These are phyloP conservation scores for Oenanthe oenanthe DNA, from an alignment of 2,113 vertebrate species.

Conservation along the genomic window DNA sequence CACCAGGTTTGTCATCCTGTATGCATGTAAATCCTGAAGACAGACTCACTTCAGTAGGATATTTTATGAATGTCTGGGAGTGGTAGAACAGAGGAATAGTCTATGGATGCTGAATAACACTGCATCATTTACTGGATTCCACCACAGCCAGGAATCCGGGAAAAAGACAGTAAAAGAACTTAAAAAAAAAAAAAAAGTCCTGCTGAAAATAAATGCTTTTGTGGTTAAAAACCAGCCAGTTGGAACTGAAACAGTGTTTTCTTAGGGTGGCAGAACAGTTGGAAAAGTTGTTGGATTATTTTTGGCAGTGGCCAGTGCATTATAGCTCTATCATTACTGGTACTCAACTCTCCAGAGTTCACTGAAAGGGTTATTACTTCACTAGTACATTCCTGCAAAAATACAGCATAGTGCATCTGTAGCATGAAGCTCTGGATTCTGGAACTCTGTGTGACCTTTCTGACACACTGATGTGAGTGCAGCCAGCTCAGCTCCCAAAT, in stretches of 20 bases:
- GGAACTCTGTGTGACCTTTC: not conserved
- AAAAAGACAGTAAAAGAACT: slow-evolving; percentile 52
- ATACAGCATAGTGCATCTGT: not conserved
- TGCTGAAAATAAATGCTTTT: slow-evolving; percentile 70
- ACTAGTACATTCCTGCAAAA: slow-evolving; percentile 42
- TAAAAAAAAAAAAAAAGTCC: not conserved
- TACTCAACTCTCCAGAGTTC: not conserved
- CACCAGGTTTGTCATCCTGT: not conserved
- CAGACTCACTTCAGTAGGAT: not conserved
- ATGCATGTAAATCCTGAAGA: not conserved
- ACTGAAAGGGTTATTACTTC: slow-evolving; percentile 40
- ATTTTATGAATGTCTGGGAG: not conserved
- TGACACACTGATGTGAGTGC: not conserved
- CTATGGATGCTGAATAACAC: slow-evolving; percentile 21
- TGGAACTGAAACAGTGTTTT: slow-evolving; percentile 73
- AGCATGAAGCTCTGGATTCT: not conserved
- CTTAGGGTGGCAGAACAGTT: slow-evolving; percentile 69
- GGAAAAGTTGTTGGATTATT: slow-evolving; percentile 74
- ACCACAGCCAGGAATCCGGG: slow-evolving; percentile 47
- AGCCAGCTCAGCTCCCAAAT: not conserved
- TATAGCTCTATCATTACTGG: slow-evolving; percentile 55
- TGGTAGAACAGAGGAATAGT: not conserved
- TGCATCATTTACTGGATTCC: slow-evolving; percentile 45
- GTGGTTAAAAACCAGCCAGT: slow-evolving; percentile 75
- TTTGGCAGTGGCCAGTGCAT: slow-evolving; percentile 64